Evolutionary conservation across 2,888 invertebrate genomes (phyloP).

Genomic region (Epirrhoe alternata): DNA sequence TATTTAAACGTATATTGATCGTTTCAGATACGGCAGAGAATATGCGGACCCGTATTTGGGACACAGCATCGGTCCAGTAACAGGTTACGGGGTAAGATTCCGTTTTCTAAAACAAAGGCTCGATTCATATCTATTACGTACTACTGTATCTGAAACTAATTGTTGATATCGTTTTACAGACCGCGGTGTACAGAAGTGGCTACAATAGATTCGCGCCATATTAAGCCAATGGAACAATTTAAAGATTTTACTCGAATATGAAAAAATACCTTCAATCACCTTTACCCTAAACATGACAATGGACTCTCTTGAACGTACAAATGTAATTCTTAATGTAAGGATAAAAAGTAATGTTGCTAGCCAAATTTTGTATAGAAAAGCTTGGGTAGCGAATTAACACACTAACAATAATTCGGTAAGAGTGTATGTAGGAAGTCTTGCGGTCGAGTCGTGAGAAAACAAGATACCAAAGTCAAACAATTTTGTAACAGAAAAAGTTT

Average conservation of each 20-base stretch:
- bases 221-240: conserved; percentile 83
- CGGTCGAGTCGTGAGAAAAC: conserved; percentile 32
- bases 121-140: not conserved
- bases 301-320: conserved; percentile 85
- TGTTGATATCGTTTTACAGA: conserved; percentile 83
- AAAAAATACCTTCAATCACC: conserved; percentile 70
- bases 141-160: conserved; percentile 20
- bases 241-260: conserved; percentile 79
- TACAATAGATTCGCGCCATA: conserved; percentile 98
- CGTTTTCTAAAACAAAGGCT: conserved; percentile 4
- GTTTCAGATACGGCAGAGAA: conserved; percentile 92
- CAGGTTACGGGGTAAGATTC: conserved; percentile 96
- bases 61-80: conserved; percentile 98
- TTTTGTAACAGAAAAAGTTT: conserved; percentile 77
- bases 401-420: conserved; percentile 46
- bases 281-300: conserved; percentile 81
- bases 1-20: not conserved
- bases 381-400: conserved; percentile 65
- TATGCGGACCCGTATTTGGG: conserved; percentile 97
- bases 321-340: conserved; percentile 76
- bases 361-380: conserved; percentile 73
- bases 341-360: conserved; percentile 76
- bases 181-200: conserved; percentile 96
- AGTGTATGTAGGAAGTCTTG: conserved; percentile 29
- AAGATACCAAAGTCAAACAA: conserved; percentile 83